Evolutionary conservation across 2,888 invertebrate genomes (phyloP).

Genomic region (Agrotis exclamationis): DNA sequence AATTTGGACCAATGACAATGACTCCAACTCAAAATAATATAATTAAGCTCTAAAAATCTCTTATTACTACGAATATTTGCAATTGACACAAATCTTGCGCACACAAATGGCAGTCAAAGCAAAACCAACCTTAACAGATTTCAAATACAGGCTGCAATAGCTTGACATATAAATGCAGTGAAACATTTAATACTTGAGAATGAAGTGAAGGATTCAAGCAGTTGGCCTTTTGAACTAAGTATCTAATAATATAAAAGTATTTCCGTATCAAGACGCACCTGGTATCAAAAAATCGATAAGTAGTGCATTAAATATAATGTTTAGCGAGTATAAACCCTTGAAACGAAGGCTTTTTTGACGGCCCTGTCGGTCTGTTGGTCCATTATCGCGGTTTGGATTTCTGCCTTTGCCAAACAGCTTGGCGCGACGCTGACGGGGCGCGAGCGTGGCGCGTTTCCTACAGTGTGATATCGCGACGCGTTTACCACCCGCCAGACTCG

Average conservation of each 20-base stretch:
- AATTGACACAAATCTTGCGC: conserved; percentile 46
- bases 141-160: conserved; percentile 2
- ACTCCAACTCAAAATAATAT: conserved; percentile 18
- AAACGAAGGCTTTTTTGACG: too few relatives aligned
- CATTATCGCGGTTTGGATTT: too few relatives aligned
- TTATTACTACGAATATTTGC: conserved; percentile 39
- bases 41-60: conserved; percentile 37
- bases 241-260: conserved; percentile 55
- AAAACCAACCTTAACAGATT: neutral
- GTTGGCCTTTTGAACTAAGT: conserved; percentile 60
- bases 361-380: too few relatives aligned
- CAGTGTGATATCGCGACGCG: too few relatives aligned
- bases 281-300: conserved; percentile 47
- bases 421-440: too few relatives aligned
- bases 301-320: conserved; percentile 38
- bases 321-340: conserved; percentile 7
- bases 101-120: neutral
- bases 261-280: conserved; percentile 62
- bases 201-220: conserved; percentile 42
- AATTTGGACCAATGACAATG: conserved; percentile 26
- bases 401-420: too few relatives aligned
- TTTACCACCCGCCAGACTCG: too few relatives aligned
- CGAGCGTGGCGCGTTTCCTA: too few relatives aligned
- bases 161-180: neutral
- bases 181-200: conserved; percentile 35